These are phyloP conservation scores for Anarsia innoxiella DNA, from an alignment of 2,888 invertebrate species.

Conservation along the genomic window DNA sequence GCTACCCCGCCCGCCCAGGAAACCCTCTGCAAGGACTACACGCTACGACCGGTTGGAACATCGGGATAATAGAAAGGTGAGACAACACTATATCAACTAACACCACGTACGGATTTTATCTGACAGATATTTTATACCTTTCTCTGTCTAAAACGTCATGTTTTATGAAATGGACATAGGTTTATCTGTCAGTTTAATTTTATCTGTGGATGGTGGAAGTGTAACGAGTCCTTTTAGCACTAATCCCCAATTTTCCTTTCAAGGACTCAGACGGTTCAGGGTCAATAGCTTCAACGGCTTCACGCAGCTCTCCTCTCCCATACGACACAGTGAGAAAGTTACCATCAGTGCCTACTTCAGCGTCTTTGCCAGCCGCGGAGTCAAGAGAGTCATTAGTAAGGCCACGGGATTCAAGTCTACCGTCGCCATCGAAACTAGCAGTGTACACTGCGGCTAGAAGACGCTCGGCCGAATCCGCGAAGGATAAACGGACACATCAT, in stretches of 20 bases:
- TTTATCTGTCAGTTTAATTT: too few species aligned
- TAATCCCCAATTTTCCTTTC: too few species aligned
- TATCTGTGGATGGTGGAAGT: too few species aligned
- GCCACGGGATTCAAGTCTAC: slow-evolving; percentile 68
- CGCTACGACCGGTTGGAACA: slow-evolving; percentile 80
- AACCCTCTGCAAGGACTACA: slow-evolving; percentile 73
- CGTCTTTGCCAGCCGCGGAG: slow-evolving; percentile 66
- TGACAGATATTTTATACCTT: too few species aligned
- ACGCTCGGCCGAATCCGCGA: slow-evolving; percentile 76
- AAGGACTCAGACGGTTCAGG: slow-evolving; percentile 66
- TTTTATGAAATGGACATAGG: too few species aligned
- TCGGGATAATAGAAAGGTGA: slow-evolving; percentile 28
- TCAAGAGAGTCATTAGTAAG: slow-evolving; percentile 67
- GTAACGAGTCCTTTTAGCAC: too few species aligned
- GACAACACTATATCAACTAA: too few species aligned
- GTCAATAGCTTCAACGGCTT: slow-evolving; percentile 61
- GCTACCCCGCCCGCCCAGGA: slow-evolving; percentile 80
- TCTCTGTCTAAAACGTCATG: too few species aligned
- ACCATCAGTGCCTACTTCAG: slow-evolving; percentile 66
- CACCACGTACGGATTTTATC: too few species aligned
- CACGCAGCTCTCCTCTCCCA: slow-evolving; percentile 60
- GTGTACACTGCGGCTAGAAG: slow-evolving; percentile 71
- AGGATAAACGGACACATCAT: slow-evolving; percentile 78
- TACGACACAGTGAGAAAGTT: slow-evolving; percentile 63
- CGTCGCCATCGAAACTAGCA: slow-evolving; percentile 78